phyloP scores from a whole-genome alignment of 1,140 invertebrate species.

The Aphis craccivora region DNA sequence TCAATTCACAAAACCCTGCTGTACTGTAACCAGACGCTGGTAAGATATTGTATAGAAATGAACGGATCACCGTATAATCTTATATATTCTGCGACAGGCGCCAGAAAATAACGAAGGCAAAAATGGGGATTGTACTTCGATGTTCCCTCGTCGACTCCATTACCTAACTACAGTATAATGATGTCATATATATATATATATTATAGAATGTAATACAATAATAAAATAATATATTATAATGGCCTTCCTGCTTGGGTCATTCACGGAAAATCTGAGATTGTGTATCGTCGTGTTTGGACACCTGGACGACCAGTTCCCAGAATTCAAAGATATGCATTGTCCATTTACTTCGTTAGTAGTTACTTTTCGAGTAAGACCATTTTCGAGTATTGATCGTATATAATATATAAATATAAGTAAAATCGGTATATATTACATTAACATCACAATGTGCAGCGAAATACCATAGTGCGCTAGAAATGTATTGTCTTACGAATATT shows the following conservation, averaged over 20 bases:
- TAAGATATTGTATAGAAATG: neutral
- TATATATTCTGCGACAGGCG: neutral
- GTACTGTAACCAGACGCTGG: neutral
- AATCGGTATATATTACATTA: too few species aligned
- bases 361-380: neutral
- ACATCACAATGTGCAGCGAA: too few species aligned
- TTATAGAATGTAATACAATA: too few species aligned
- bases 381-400: neutral
- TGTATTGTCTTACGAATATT: too few species aligned
- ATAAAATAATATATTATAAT: neutral
- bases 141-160: neutral
- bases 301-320: neutral
- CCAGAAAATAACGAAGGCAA: neutral
- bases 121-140: neutral
- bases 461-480: too few species aligned
- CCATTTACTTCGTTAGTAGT: neutral
- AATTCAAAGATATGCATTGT: neutral
- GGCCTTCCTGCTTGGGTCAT: neutral
- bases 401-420: too few species aligned
- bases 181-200: neutral
- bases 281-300: neutral
- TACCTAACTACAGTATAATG: neutral
- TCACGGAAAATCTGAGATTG: neutral
- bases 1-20: neutral
- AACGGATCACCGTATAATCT: neutral